Percentiles rank a stretch among this genome's conserved stretches.
These are phyloP conservation scores for Cynoglossus semilaevis DNA, from an alignment of 2,113 vertebrate species.

Conservation along the genomic window DNA sequence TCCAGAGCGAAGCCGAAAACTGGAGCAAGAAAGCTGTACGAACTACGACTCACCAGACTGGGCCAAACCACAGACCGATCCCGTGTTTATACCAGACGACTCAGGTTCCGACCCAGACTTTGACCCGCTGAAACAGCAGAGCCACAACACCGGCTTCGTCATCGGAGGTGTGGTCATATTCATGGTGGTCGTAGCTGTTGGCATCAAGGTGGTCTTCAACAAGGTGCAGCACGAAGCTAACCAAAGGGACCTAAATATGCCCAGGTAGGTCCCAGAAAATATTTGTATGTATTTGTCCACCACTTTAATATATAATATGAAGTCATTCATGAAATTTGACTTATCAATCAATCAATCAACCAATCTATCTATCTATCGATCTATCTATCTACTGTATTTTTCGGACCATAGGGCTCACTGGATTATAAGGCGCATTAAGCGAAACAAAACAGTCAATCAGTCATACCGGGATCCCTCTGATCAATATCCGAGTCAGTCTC, in stretches of 20 bases:
- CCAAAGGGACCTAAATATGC: slow-evolving; percentile 87
- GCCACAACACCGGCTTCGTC: slow-evolving; percentile 87
- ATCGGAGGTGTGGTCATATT: slow-evolving; percentile 88
- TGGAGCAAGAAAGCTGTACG: slow-evolving; percentile 84
- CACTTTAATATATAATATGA: no score
- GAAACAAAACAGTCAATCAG: no score
- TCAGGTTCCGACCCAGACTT: slow-evolving; percentile 65
- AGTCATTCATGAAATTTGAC: no score
- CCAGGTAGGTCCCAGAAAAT: slow-evolving; percentile 73
- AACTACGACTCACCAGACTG: slow-evolving; percentile 87
- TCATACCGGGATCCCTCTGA: no score
- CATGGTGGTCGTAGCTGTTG: slow-evolving; percentile 86
- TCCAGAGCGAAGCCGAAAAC: slow-evolving; percentile 79
- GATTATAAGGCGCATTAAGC: no score
- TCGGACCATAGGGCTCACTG: no score
- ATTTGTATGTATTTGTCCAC: no score
- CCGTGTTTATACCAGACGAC: slow-evolving; percentile 64
- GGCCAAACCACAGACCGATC: slow-evolving; percentile 82
- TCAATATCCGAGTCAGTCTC: no score
- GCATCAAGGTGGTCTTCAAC: slow-evolving; percentile 88
- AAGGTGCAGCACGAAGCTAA: slow-evolving; percentile 86
- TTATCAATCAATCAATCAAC: no score
- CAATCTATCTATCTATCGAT: no score
- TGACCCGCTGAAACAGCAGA: slow-evolving; percentile 78
- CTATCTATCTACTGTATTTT: no score